A percentile compares a stretch with the other conserved stretches of the same genome.
Conservation (phyloP, 1,140 invertebrate genomes). For the Mercenaria mercenaria region DNA sequence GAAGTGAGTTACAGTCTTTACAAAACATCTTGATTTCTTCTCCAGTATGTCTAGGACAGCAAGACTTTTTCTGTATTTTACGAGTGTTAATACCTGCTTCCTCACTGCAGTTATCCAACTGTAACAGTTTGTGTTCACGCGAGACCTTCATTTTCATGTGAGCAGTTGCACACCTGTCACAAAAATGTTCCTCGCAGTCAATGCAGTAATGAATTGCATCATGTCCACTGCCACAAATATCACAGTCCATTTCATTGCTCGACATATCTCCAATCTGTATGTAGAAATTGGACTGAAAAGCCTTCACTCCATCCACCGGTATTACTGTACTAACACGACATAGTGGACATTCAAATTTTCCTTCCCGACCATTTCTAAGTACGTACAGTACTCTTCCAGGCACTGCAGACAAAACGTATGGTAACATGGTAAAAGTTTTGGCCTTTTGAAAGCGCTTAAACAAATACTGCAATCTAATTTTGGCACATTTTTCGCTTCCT, state of each 20-base stretch:
- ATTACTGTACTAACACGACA: neutral
- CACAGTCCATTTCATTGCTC: neutral
- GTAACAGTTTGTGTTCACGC: neutral
- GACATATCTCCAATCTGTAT: neutral
- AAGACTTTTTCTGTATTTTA: neutral
- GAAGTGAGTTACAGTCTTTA: neutral
- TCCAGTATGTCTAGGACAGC: neutral
- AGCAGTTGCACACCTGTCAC: neutral
- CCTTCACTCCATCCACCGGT: neutral
- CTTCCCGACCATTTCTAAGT: neutral
- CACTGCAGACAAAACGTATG: constrained; percentile 1
- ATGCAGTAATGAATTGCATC: neutral
- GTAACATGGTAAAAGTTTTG: neutral
- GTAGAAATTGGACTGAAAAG: neutral
- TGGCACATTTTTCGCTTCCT: too few relatives aligned
- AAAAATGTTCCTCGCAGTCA: neutral
- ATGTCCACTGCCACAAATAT: neutral
- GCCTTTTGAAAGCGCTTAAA: neutral
- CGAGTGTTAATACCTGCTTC: neutral
- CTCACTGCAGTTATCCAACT: neutral
- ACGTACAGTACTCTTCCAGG: too few relatives aligned
- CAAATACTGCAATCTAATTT: constrained; percentile 1
- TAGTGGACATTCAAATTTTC: neutral
- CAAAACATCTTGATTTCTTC: neutral
- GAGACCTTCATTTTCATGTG: neutral